These are phyloP conservation scores for Mystacornis crossleyi DNA, from an alignment of 2,113 vertebrate genomes.

Conservation along the genomic window DNA sequence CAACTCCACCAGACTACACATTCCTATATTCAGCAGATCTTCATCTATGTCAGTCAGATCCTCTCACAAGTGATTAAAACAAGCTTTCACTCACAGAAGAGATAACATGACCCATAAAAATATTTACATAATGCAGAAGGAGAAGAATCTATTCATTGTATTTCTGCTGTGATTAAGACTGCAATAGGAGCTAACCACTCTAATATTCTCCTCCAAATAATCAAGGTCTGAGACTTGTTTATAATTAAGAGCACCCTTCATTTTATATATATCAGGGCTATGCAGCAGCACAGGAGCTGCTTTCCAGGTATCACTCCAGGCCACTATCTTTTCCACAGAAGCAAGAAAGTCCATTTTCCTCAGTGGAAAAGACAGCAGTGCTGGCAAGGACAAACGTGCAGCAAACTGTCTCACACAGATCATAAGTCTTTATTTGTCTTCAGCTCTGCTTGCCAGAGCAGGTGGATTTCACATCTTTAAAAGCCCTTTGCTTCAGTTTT, in stretches of 20 bases:
- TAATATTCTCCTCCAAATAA: neutral
- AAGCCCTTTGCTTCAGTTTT: neutral
- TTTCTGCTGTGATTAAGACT: neutral
- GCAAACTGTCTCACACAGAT: neutral
- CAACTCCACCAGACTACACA: neutral
- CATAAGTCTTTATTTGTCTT: neutral
- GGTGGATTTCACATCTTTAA: neutral
- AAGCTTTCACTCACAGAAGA: neutral
- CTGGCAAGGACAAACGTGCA: neutral
- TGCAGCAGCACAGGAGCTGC: neutral
- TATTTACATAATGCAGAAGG: slow-evolving; percentile 3
- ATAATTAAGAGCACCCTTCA: neutral
- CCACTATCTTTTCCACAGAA: neutral
- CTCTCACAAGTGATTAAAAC: neutral
- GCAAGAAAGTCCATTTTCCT: neutral
- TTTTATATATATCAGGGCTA: neutral
- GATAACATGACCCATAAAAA: slow-evolving; percentile 17
- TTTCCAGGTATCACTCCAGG: neutral
- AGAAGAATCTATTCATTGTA: neutral
- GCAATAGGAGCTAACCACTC: neutral
- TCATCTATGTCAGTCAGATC: neutral
- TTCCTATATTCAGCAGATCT: slow-evolving; percentile 8
- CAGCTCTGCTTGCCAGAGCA: neutral
- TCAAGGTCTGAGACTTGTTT: neutral
- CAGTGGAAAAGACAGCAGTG: neutral